phyloP scores from a whole-genome alignment of 2,113 vertebrate species.

The Rhinoderma darwinii region DNA sequence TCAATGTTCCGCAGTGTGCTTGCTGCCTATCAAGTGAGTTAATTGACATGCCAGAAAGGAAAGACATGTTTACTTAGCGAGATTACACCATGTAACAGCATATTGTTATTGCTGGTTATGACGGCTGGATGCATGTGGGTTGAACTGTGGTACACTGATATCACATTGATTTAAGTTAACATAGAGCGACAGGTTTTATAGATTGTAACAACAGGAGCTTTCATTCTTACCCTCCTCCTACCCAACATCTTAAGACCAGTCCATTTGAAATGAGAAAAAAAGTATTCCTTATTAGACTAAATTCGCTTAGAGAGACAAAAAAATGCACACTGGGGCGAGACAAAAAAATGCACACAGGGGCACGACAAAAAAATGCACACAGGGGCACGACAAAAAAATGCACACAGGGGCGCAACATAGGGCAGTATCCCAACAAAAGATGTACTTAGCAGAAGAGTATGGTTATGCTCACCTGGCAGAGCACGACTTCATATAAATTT shows the following conservation, averaged over 20 bases:
- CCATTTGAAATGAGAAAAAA: neutral
- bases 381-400: no score
- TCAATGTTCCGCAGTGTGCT: neutral
- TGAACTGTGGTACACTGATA: neutral
- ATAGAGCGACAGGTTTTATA: neutral
- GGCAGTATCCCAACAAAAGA: no score
- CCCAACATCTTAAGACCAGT: neutral
- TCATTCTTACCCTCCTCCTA: neutral
- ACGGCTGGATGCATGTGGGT: neutral
- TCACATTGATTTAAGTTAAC: conserved; percentile 9
- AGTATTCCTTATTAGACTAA: no score
- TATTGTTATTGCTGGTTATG: neutral
- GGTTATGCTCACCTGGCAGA: no score
- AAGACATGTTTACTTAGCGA: neutral
- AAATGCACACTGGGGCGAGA: no score
- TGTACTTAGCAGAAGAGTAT: no score
- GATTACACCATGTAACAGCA: neutral
- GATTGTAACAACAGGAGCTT: neutral
- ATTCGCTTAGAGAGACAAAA: no score
- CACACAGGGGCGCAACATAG: no score
- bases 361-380: no score
- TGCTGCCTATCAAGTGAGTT: conserved; percentile 7
- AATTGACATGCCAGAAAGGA: neutral
- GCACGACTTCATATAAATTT: no score
- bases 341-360: no score